phyloP scores from a whole-genome alignment of 2,797 vertebrate genomes.

The Xyrichtys novacula region DNA sequence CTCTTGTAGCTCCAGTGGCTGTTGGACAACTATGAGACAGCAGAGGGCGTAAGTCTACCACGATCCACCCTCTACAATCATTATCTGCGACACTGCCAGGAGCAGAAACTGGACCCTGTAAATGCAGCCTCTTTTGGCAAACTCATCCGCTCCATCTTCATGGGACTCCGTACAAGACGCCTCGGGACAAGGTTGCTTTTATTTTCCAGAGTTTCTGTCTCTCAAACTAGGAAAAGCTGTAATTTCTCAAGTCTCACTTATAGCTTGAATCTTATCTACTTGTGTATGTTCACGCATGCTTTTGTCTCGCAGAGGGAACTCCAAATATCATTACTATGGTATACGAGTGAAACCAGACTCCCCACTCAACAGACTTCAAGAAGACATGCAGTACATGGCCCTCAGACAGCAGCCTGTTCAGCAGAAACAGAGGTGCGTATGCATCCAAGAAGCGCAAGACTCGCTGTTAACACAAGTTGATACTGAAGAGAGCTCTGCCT shows the following conservation, averaged over 20 bases:
- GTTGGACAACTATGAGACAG: slow-evolving; percentile 97
- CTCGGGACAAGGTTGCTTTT: slow-evolving; percentile 92
- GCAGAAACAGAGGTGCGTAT: slow-evolving; percentile 94
- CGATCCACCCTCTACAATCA: slow-evolving; percentile 98
- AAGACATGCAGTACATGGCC: slow-evolving; percentile 98
- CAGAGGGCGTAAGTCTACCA: slow-evolving; percentile 97
- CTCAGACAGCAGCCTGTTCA: slow-evolving; percentile 96
- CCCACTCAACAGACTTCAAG: slow-evolving; percentile 94
- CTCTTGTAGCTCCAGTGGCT: slow-evolving; percentile 95
- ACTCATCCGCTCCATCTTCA: slow-evolving; percentile 98
- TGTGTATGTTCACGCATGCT: neutral
- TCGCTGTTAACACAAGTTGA: neutral
- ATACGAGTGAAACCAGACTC: slow-evolving; percentile 98
- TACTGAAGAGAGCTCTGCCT: slow-evolving; percentile 14
- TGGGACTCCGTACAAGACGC: slow-evolving; percentile 96
- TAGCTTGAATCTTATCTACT: neutral
- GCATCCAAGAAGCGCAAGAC: neutral
- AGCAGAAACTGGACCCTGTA: slow-evolving; percentile 97
- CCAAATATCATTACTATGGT: slow-evolving; percentile 98
- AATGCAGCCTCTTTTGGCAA: slow-evolving; percentile 98
- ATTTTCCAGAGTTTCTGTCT: neutral
- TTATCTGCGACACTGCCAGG: slow-evolving; percentile 98
- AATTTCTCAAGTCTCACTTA: slow-evolving; percentile 9
- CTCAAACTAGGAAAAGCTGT: neutral
- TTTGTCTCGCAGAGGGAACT: slow-evolving; percentile 90